Base-by-base conservation (phyloP, 2,797 vertebrate species). In the Gouania willdenowi region DNA sequence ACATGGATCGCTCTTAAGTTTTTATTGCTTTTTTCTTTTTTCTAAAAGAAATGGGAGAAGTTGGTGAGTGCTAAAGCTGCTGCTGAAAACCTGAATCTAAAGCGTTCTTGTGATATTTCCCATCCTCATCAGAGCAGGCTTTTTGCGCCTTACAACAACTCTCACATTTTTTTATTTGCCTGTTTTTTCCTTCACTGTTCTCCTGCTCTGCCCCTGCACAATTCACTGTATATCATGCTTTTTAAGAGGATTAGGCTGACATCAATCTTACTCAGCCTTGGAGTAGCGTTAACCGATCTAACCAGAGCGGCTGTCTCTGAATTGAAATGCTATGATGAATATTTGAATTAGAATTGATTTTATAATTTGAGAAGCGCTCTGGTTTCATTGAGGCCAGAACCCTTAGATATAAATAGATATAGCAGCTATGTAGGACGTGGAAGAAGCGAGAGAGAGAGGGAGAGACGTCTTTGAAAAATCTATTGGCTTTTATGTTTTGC, bases 311-410 rank as follows among this genome's bases (percentile, higher is more conserved):
- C 66, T 81, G 72, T 79, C 67, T 79, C 58, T 22, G 69, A 87
- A 83, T 82, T 82, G 76, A 85, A 86, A 84, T 77, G 74, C 76
- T 75, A 60, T 85, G 81, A 87, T 86, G 79, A 87, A 87, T 85
- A 84, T 81, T 82, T 88, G 78, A 83, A 88, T 85, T 88, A 65
- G 72, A 85, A 89, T 87, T 84, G 78, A 89, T 89, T 89, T 90
- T 84, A 77, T 83, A 79, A 85, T 87, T 84, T 75, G 71, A 77
- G 84, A 62, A 44, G 69, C 65, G 79, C 83, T 87, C 79, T 71
- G 59, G 77, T 88, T 89, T 82, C 82, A 82, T 68, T 59, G 67
- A 73, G 83, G 72, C 78, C 77, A 79, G 72, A 76, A 60, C 59
- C 69, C 66, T 71, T 51, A 29, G 66, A 71, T 84, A 87, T 81